These are phyloP conservation scores for Siphamia tubifer DNA, from an alignment of 2,113 vertebrate species.

Conservation along the genomic window DNA sequence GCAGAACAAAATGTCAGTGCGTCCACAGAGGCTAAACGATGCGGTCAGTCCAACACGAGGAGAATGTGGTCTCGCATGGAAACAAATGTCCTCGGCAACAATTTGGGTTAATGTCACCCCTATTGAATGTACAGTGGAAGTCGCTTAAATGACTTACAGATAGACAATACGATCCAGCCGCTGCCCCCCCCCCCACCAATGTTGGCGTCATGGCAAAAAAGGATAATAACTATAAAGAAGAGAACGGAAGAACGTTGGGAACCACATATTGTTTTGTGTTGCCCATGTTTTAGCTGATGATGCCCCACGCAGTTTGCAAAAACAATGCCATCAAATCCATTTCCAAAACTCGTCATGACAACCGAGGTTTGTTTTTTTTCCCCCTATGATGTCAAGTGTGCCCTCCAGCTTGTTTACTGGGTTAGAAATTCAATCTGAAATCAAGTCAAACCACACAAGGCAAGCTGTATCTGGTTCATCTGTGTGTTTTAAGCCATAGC, in stretches of 20 bases:
- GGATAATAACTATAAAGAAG: constrained; percentile 17
- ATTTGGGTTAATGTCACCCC: constrained; percentile 21
- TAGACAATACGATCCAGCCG: constrained; percentile 2
- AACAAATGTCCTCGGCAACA: constrained; percentile 6
- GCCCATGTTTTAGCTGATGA: constrained; percentile 32
- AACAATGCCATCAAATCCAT: constrained; percentile 62
- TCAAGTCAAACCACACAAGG: constrained; percentile 44
- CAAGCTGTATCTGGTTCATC: constrained; percentile 28
- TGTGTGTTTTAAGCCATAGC: neutral
- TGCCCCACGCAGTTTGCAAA: constrained; percentile 21
- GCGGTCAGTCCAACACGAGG: constrained; percentile 35
- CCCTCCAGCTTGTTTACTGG: constrained; percentile 56
- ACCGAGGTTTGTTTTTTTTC: constrained; percentile 7
- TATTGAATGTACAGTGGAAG: constrained; percentile 21
- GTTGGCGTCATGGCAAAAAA: constrained; percentile 13
- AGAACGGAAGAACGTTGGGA: constrained; percentile 14
- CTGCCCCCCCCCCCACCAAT: neutral
- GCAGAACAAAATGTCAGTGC: constrained; percentile 25
- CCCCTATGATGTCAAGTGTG: constrained; percentile 13
- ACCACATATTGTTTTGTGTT: constrained; percentile 11
- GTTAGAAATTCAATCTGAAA: constrained; percentile 49
- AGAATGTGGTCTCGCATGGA: constrained; percentile 28
- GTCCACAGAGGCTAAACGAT: constrained; percentile 22
- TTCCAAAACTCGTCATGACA: constrained; percentile 52
- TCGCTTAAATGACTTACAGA: constrained; percentile 14